Conservation (phyloP, 1,140 invertebrate species). For the Zaprionus taronus region DNA sequence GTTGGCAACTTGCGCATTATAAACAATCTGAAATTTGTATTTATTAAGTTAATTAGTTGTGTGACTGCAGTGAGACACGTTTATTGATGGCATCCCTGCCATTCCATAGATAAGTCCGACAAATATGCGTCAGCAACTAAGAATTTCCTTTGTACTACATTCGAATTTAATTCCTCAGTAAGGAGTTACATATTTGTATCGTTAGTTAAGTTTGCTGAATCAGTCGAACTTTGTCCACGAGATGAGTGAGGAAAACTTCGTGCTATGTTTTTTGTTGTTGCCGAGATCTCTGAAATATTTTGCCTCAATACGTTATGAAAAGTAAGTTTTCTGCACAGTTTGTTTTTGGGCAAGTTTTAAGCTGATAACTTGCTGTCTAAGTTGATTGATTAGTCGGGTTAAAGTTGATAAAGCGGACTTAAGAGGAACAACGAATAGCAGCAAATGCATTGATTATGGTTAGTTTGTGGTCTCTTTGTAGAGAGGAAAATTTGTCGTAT, state of each 20-base stretch:
- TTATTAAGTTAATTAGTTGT: slow-evolving; percentile 7
- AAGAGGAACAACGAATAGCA: not conserved
- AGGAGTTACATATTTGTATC: not conserved
- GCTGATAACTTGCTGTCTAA: slow-evolving; percentile 47
- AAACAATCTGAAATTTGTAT: slow-evolving; percentile 10
- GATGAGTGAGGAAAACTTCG: not conserved
- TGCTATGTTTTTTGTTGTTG: not conserved
- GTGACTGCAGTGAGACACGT: not conserved
- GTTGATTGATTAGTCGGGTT: slow-evolving; percentile 47
- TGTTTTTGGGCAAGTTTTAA: slow-evolving; percentile 25
- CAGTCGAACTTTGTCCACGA: not conserved
- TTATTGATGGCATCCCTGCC: not conserved
- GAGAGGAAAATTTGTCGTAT: not conserved
- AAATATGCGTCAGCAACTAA: not conserved
- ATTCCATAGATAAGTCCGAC: not conserved
- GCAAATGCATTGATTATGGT: slow-evolving; percentile 32
- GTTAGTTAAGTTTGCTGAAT: not conserved
- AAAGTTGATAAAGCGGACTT: slow-evolving; percentile 35
- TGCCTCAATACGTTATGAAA: slow-evolving; percentile 6
- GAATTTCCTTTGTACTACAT: not conserved
- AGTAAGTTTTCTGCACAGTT: slow-evolving; percentile 1
- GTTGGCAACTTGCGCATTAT: slow-evolving; percentile 22
- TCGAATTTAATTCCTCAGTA: not conserved
- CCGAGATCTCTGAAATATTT: not conserved
- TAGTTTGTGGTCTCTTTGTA: not conserved